These are phyloP conservation scores for Drosophila persimilis DNA, from an alignment of 1,140 invertebrate genomes.

Conservation along the genomic window DNA sequence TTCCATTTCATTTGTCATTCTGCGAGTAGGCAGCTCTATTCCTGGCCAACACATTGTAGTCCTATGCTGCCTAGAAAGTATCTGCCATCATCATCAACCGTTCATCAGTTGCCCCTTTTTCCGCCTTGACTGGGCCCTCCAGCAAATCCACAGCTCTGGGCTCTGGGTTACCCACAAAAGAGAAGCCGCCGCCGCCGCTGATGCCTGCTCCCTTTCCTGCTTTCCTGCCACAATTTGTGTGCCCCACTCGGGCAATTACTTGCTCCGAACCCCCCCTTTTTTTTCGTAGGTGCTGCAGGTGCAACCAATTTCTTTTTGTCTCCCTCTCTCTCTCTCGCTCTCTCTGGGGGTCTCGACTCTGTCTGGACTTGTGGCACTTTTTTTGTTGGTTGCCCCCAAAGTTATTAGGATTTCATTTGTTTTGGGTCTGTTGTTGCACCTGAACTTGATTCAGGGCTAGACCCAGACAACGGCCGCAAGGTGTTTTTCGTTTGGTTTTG, in stretches of 20 bases:
- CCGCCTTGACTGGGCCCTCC: slow-evolving; percentile 5
- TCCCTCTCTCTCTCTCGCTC: not conserved
- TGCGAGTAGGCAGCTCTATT: too few species aligned
- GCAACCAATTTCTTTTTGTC: slow-evolving; percentile 40
- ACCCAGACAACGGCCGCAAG: slow-evolving; percentile 10
- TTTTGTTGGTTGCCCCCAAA: slow-evolving; percentile 8
- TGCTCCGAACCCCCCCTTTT: slow-evolving; percentile 1
- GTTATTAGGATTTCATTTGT: slow-evolving; percentile 31
- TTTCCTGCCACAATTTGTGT: slow-evolving; percentile 23
- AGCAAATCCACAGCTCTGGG: slow-evolving; percentile 35
- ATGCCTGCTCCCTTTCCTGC: slow-evolving; percentile 26
- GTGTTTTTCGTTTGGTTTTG: slow-evolving; percentile 1
- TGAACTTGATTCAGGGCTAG: slow-evolving; percentile 14
- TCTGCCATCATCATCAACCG: slow-evolving; percentile 1
- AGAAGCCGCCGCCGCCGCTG: not conserved
- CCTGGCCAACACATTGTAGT: not conserved
- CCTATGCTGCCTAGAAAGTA: not conserved
- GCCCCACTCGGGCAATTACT: slow-evolving; percentile 41
- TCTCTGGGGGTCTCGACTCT: not conserved
- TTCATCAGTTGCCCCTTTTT: not conserved
- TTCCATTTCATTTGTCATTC: too few species aligned
- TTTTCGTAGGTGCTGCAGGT: slow-evolving; percentile 35
- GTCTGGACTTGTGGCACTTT: slow-evolving; percentile 14
- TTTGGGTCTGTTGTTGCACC: slow-evolving; percentile 16
- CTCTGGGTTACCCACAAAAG: slow-evolving; percentile 55